Base-by-base conservation (phyloP, 2,888 invertebrate genomes). In the Agrotis clavis region DNA sequence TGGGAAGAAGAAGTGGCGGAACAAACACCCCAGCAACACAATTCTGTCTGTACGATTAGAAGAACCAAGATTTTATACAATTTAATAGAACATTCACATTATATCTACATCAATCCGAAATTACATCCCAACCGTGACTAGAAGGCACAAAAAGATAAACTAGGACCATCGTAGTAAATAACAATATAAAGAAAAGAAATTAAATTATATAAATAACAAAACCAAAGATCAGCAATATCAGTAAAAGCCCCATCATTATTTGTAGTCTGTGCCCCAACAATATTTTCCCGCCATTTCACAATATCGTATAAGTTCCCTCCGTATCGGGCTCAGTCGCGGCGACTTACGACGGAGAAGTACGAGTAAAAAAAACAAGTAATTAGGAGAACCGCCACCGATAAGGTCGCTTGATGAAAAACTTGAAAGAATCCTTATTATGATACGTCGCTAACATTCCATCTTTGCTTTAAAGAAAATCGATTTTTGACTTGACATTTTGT, bases 351-450 rank as follows among this genome's bases (percentile, higher is more conserved):
- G 60, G 45, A 54, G 72, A 81, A 79, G 77, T 70, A 68, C 64
- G 75, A 76, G n/a, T 77, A 71, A 74, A 82, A n/a, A 84, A 79
- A 72, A 66, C 71, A 81, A 85, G 82, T 87, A 88, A 87, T 87
- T 85, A 88, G 77, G 75, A 69, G 67, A 70, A 64, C 74, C 71
- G 77, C 65, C 76, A 66, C 74, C 80, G 87, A 88, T 86, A 87
- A 86, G 78, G 75, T 68, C 67, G 80, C 78, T 87, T 83, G 86
- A 86, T 86, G 85, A 89, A 87, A 87, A 88, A 87, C 84, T 85
- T 89, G 81, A 87, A 90, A 85, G 87, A 88, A 85, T 86, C 80
- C 87, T 83, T 88, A 88, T 85, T 90, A 87, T 86, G 88, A 85
- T 82, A 87, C 80, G 88, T 87, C 87, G 79, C 78, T 70, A 81